These are phyloP conservation scores for Drosophila aff. DNA, from an alignment of 1,140 invertebrate genomes.

Conservation along the genomic window DNA sequence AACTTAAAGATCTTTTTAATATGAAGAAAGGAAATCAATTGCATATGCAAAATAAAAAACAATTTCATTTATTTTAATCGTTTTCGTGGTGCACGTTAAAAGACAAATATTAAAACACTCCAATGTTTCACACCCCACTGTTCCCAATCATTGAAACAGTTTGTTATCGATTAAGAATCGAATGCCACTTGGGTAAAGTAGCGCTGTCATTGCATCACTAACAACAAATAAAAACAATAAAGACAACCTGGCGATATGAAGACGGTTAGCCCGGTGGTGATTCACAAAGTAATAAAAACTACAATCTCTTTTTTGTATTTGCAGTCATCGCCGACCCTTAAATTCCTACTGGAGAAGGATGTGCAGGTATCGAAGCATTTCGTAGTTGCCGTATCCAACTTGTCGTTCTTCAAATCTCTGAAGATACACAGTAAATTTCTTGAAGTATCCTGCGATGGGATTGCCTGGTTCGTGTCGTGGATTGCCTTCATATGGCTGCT, in stretches of 20 bases:
- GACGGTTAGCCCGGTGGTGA: slow-evolving; percentile 20
- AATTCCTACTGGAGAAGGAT: slow-evolving; percentile 87
- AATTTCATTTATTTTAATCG: too few species aligned
- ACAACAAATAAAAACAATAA: slow-evolving; percentile 27
- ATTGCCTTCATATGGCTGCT: slow-evolving; percentile 89
- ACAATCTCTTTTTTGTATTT: slow-evolving; percentile 1
- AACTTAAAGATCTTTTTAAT: background rate
- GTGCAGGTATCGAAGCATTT: slow-evolving; percentile 88
- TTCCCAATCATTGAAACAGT: background rate
- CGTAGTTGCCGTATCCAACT: slow-evolving; percentile 87
- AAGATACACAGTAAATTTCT: slow-evolving; percentile 88
- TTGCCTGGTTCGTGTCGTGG: slow-evolving; percentile 92
- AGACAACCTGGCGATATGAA: slow-evolving; percentile 22
- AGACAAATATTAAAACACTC: background rate
- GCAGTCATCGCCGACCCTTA: slow-evolving; percentile 23
- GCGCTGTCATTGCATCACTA: slow-evolving; percentile 13
- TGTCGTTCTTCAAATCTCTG: slow-evolving; percentile 87
- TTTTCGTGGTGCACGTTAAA: background rate
- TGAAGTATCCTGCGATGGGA: slow-evolving; percentile 95
- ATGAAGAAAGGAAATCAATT: background rate
- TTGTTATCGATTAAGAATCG: slow-evolving; percentile 9
- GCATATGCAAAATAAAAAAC: too few species aligned
- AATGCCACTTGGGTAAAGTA: slow-evolving; percentile 7
- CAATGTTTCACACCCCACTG: background rate
- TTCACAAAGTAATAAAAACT: slow-evolving; percentile 9